These are phyloP conservation scores for Neelides folsomi DNA, from an alignment of 2,888 invertebrate genomes.

Conservation along the genomic window DNA sequence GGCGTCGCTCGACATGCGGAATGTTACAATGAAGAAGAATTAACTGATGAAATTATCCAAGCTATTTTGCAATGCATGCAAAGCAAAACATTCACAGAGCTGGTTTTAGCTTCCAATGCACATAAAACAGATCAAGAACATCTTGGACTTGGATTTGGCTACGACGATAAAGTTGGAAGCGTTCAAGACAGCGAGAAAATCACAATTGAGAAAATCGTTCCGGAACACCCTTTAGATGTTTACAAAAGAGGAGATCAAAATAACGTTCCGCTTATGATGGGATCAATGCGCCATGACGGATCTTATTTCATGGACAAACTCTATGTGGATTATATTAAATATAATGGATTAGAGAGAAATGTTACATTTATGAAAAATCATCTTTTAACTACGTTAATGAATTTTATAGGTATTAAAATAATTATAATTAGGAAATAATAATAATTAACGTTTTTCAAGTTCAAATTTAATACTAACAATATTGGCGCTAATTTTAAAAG, in stretches of 20 bases:
- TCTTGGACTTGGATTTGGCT: slow-evolving; percentile 22
- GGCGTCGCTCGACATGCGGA: slow-evolving; percentile 12
- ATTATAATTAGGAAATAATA: too few species aligned
- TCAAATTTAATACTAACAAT: too few species aligned
- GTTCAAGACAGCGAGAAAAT: too few species aligned
- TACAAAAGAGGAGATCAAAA: slow-evolving; percentile 20
- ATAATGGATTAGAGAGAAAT: slow-evolving; percentile 12
- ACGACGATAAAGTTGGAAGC: not conserved
- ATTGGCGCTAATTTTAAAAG: too few species aligned
- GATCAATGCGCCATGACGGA: slow-evolving; percentile 33
- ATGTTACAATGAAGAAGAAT: slow-evolving; percentile 12
- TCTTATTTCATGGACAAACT: slow-evolving; percentile 29
- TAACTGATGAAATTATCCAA: not conserved
- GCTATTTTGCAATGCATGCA: slow-evolving; percentile 20
- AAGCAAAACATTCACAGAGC: not conserved
- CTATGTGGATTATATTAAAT: slow-evolving; percentile 21
- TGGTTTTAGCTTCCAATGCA: slow-evolving; percentile 10
- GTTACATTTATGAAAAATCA: slow-evolving; percentile 16
- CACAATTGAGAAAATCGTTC: slow-evolving; percentile 13
- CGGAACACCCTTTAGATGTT: slow-evolving; percentile 19
- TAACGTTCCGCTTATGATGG: slow-evolving; percentile 32
- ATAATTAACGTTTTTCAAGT: too few species aligned
- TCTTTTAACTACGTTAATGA: slow-evolving; percentile 19
- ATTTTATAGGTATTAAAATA: slow-evolving; percentile 20
- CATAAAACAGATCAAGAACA: slow-evolving; percentile 19